Conservation (phyloP, 2,113 vertebrate genomes). For the Monopterus albus region DNA sequence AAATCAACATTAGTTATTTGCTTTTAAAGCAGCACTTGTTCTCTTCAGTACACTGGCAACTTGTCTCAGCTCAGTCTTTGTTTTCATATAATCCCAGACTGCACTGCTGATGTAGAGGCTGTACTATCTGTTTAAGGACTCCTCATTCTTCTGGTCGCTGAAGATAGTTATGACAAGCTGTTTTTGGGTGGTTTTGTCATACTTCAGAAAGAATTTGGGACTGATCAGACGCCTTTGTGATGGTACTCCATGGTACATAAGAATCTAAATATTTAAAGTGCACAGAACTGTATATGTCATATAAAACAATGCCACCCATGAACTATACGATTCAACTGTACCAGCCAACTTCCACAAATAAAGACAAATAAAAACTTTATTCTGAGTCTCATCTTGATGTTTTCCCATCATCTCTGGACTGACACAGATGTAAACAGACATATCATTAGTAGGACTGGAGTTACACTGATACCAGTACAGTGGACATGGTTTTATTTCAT, state of each 20-base stretch:
- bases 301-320: neutral
- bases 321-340: neutral
- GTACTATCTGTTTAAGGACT: neutral
- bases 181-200: neutral
- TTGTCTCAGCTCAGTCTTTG: neutral
- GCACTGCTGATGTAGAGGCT: neutral
- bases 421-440: constrained; percentile 12
- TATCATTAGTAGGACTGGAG: neutral
- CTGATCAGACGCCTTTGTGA: too few species aligned
- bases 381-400: neutral
- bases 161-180: neutral
- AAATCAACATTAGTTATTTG: too few species aligned
- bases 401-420: neutral
- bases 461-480: neutral
- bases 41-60: too few species aligned
- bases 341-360: neutral
- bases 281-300: neutral
- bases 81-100: neutral
- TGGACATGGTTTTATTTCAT: too few species aligned
- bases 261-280: neutral
- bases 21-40: neutral
- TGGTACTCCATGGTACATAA: neutral
- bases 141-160: neutral
- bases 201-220: neutral
- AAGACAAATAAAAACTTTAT: neutral